Evolutionary conservation across 35 echinoderm and acorn worm genomes (phyloP).

Genomic region (Apostichopus parvimensis): DNA sequence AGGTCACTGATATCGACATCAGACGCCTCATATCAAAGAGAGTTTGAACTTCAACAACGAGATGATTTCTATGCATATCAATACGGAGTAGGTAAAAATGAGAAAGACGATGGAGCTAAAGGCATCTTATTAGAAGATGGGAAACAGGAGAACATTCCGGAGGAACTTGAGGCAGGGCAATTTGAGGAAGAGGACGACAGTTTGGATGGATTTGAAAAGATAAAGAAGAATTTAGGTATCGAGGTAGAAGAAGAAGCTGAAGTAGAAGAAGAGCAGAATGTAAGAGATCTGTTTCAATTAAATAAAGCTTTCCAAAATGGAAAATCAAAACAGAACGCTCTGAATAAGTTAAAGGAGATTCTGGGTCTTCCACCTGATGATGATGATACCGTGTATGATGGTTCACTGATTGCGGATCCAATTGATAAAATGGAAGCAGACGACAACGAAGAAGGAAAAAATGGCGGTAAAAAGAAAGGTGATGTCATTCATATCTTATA

Average conservation of each 20-base stretch:
- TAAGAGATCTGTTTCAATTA: not conserved
- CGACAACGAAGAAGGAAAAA: not conserved
- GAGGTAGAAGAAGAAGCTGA: not conserved
- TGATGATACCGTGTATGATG: not conserved
- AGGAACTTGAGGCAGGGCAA: not conserved
- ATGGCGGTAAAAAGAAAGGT: not conserved
- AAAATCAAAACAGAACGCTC: not conserved
- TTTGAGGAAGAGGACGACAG: not conserved
- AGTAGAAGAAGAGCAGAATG: not conserved
- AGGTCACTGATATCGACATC: not conserved
- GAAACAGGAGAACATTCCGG: not conserved
- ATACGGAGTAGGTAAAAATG: not conserved
- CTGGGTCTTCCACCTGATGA: not conserved
- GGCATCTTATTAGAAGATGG: not conserved
- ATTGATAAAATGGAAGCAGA: not conserved
- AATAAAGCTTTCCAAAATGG: not conserved
- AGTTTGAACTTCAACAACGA: not conserved
- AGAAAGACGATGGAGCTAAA: not conserved
- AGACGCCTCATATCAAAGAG: not conserved
- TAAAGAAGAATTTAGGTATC: not conserved
- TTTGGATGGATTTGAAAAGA: not conserved
- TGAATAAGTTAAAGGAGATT: conserved; percentile 7
- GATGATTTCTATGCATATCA: not conserved
- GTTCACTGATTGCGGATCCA: not conserved
- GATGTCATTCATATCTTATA: too few relatives aligned